phyloP scores from a whole-genome alignment of 2,113 vertebrate species.

The Microcebus ravelobensis region DNA sequence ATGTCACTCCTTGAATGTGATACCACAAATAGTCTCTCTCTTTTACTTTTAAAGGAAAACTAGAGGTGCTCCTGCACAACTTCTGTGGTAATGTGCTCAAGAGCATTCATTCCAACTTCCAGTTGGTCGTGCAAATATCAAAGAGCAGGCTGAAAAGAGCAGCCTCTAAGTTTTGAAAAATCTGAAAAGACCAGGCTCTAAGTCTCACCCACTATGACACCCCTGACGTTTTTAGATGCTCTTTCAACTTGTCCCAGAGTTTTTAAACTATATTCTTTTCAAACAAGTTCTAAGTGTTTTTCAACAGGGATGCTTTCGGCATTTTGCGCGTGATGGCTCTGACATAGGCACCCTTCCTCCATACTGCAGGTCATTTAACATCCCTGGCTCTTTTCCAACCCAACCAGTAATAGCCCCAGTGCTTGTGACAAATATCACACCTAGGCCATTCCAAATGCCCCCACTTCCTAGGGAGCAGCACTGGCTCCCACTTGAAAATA shows the following conservation, averaged over 20 bases:
- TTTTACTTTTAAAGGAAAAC: background rate
- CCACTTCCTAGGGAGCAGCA: background rate
- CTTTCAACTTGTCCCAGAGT: background rate
- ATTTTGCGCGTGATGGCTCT: background rate
- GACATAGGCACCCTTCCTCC: background rate
- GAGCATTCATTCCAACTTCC: no score
- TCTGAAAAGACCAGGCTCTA: background rate
- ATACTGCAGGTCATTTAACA: no score
- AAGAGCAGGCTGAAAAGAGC: background rate
- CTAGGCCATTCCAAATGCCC: background rate
- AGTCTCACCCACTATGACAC: background rate
- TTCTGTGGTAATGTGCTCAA: background rate
- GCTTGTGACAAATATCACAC: background rate
- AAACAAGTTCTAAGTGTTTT: background rate
- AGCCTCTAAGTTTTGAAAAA: no score
- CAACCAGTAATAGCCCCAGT: background rate
- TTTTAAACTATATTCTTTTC: background rate
- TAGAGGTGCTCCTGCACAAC: background rate
- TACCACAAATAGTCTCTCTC: background rate
- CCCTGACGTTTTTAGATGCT: background rate
- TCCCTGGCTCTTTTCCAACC: background rate
- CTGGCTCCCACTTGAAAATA: background rate
- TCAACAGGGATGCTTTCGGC: background rate
- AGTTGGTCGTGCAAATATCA: accelerated
- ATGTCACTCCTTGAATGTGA: background rate